A percentile compares a stretch with the other conserved stretches of the same genome.
These are phyloP conservation scores for Hermodice carunculata DNA, from an alignment of 2,888 invertebrate species.

Conservation along the genomic window DNA sequence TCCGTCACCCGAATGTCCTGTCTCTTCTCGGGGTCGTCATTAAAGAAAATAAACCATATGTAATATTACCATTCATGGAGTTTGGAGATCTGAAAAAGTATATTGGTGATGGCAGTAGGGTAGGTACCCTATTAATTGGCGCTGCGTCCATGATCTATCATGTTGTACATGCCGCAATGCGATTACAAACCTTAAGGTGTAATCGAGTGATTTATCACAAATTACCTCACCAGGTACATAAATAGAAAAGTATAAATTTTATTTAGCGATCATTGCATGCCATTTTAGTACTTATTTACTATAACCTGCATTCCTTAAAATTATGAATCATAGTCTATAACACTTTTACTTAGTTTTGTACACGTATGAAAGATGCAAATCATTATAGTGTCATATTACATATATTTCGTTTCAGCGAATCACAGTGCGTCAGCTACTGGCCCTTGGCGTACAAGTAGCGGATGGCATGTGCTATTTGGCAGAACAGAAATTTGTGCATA, in stretches of 20 bases:
- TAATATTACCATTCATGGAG: conserved; percentile 69
- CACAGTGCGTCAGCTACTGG: conserved; percentile 71
- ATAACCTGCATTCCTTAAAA: too few species aligned
- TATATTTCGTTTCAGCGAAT: conserved; percentile 64
- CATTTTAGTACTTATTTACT: too few species aligned
- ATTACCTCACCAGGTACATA: background rate
- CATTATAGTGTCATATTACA: background rate
- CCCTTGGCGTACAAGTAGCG: conserved; percentile 71
- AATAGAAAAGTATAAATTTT: background rate
- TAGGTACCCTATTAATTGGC: too few species aligned
- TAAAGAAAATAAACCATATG: conserved; percentile 64
- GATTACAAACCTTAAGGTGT: too few species aligned
- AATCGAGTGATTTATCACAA: too few species aligned
- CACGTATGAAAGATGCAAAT: too few species aligned
- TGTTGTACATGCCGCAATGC: too few species aligned
- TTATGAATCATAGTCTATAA: too few species aligned
- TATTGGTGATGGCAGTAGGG: conserved; percentile 26
- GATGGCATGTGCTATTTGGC: conserved; percentile 25
- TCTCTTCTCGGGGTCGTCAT: conserved; percentile 67
- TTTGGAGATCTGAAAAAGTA: conserved; percentile 63
- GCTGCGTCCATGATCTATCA: too few species aligned
- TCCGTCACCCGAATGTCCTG: conserved; percentile 70
- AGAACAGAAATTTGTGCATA: conserved; percentile 18
- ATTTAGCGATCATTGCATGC: too few species aligned
- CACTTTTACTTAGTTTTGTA: too few species aligned